Evolutionary conservation across 2,113 vertebrate species (phyloP).

Genomic region (Bothrops jararaca): DNA sequence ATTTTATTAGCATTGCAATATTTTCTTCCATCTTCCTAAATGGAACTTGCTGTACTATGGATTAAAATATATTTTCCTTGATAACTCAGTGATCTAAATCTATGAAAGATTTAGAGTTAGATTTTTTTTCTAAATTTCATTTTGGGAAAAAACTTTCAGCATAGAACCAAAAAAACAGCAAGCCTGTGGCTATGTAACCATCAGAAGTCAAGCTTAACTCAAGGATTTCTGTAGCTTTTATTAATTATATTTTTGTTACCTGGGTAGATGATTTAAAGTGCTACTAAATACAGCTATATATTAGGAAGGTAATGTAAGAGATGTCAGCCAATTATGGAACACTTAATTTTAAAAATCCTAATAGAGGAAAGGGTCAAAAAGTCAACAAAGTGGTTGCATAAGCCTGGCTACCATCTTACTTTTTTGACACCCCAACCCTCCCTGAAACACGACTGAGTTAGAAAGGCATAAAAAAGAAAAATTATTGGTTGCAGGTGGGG

Average conservation of each 20-base stretch:
- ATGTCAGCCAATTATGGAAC: background rate
- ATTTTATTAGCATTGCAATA: conserved; percentile 55
- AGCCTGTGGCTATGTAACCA: background rate
- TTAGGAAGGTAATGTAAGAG: background rate
- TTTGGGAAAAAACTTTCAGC: background rate
- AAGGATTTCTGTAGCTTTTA: background rate
- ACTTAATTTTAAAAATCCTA: background rate
- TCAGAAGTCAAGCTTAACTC: background rate
- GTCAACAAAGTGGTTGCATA: background rate
- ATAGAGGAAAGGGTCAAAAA: background rate
- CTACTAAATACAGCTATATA: background rate
- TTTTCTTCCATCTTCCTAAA: conserved; percentile 37
- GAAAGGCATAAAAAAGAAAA: too few relatives aligned
- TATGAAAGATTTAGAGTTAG: background rate
- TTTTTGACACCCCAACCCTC: background rate
- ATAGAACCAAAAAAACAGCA: background rate
- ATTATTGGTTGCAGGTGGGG: background rate
- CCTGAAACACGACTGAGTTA: background rate
- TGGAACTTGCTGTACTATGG: background rate
- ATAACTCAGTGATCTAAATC: background rate
- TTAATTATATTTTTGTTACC: background rate
- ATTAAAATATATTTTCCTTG: background rate
- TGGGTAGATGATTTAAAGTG: background rate
- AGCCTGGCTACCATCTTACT: background rate
- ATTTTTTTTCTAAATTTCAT: background rate